Base-by-base conservation (phyloP, 1,140 invertebrate species). In the Drosophila tropicalis region DNA sequence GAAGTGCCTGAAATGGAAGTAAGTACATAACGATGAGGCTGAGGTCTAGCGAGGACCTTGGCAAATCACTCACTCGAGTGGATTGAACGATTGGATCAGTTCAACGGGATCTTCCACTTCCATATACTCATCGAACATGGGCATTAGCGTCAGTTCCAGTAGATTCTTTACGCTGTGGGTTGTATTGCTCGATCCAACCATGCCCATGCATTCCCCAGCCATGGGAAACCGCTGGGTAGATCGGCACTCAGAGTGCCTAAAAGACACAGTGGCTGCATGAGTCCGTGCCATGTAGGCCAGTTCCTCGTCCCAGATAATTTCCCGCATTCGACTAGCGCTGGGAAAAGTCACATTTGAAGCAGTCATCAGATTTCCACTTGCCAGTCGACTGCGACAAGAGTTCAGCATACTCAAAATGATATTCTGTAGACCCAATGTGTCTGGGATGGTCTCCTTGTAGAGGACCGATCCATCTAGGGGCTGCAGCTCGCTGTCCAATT, bases 291-390 rank as follows among this genome's bases (percentile, higher is more conserved):
- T 62, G 67, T 76, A 86, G 3, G 57, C 80, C 39, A 90, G 51
- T 29, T 90, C 87, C 6, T 15, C 22, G 36, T 90, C 87, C 87
- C 87, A 90, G 9, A 86, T 71, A 0, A 90, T 12, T 19, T 62
- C 58, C 0, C 87, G 79, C 82, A 90, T 86, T 12, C 85, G 79
- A n/a, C 17, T 44, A 5, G 87, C 87, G 15, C 36, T 7, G 2
- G 51, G 25, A 29, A 74, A 79, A 1, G 54, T 39, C 17, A 54
- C 15, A 9, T 73, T 79, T 5, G 6, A 22, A 0, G 3, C 5
- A 10, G 62, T 69, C 0, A 3, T 25, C 1, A 70, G 22, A 9
- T 39, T 13, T 5, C 81, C 81, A n/a, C 73, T 15, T 4, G 81
- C 70, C 32, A 84, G 12, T 10, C 39, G 32, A 61, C 83, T 58